Evolutionary conservation across 2,113 vertebrate species (phyloP), one percentile per base, ranked within the genome.

Genomic region (Montifringilla adamsi): DNA sequence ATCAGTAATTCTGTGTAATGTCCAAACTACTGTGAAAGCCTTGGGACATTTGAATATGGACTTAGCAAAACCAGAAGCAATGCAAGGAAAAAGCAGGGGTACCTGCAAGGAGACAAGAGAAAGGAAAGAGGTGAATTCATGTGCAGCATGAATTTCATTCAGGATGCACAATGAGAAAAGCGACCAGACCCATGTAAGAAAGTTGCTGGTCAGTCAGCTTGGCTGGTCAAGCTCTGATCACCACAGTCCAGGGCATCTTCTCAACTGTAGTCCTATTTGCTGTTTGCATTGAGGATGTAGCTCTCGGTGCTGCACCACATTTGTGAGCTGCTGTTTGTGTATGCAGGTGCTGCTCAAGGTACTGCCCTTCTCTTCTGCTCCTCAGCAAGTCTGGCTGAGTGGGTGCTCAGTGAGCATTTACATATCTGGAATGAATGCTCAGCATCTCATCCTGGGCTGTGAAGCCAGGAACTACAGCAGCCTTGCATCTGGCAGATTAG

Each of bases 141-240:
- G 31, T 7, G 9, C 22, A 56, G 52, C 43, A 58, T 47, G n/a
- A 31, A 58, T 68, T 81, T 68, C 22, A 47, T 58, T 35, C 15
- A 59, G 18, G 35, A 73, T 73, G 30, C 46, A 59, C 2, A 10
- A 19, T 13, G 20, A 75, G 30, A 67, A 76, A 56, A 72, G 43
- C 21, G 31, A 46, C 39, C 43, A 67, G 50, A 12, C 23, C 46
- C 28, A 41, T 0, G 7, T 9, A 67, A 92, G 73, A 18, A 73
- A 89, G 16, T 46, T 78, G 39, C 52, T 53, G 46, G 46, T 53
- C 35, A 37, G 19, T 5, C n/a, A 16, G 3, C 31, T 50, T 55
- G 55, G 64, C 49, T 59, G 60, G 56, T 50, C 44, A 64, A 77
- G 17, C 15, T 24, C 28, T 0, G 0, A 27, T 14, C 30, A 26